Base-by-base conservation (phyloP, 2,888 invertebrate species). In the Melipona bicolor region DNA sequence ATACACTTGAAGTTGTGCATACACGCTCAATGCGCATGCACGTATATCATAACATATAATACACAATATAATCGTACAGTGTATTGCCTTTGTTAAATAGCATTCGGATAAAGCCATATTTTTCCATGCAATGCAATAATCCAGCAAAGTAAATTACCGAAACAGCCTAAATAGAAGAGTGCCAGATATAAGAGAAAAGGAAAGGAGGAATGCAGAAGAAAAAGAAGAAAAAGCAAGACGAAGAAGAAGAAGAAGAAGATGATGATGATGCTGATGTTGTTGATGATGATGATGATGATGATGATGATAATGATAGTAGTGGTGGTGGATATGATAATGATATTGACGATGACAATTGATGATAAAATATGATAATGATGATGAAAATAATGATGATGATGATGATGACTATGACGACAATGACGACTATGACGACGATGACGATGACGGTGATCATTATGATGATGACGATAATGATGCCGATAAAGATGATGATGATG, bases 51-150 rank as follows among this genome's bases (percentile, higher is more conserved):
- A 24, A 32, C 24, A 3, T n/a, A 32, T 52, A 50, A 76, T 62
- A 49, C n/a, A 27, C 19, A 13, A n/a, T 87, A 89, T 92, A 87
- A 90, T 90, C 89, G 89, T 92, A 92, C 91, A 91, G 88, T 92
- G 92, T 93, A 93, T 91, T 92, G 93, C 92, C 93, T 94, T 94
- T 94, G 93, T 94, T 93, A 93, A 92, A 92, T 93, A 94, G 92
- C 92, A 91, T 93, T 94, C 91, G 93, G 92, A 94, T 92, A 93
- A 94, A 94, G 93, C 93, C 94, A 94, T 94, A 94, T 94, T 94
- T 94, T 94, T 94, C 94, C 94, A 94, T 93, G 92, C 93, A 92
- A 93, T 89, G 93, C 94, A 94, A 94, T 94, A 94, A 93, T 92
- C 91, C 92, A 93, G 90, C 91, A 92, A 83, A 90, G 84, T 91